Evolutionary conservation across 2,797 vertebrate species (phyloP), one percentile per base, ranked within the genome.

Genomic region (Galagoides demidoff): DNA sequence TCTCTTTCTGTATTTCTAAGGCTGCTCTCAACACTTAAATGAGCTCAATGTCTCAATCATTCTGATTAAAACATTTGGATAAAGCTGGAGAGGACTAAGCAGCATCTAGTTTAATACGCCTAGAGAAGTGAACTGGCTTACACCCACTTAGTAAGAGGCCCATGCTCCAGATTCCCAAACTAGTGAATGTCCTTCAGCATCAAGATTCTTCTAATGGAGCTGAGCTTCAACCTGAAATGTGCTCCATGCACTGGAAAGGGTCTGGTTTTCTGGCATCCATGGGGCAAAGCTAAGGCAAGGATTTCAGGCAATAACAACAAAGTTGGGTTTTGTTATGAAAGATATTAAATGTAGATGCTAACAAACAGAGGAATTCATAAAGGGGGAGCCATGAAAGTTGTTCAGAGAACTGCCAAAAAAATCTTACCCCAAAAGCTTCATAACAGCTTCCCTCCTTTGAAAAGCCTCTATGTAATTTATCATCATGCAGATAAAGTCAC

Each of bases 141-240:
- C 34, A 85, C 5, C 74, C 39, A n/a, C 66, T 27, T 8, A 13
- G 17, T 55, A 63, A 31, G 39, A 74, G 71, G 20, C 20, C 9
- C 4, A 0, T 1, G 11, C 23, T 23, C 49, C 86, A 43, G 52
- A 68, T 68, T 74, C 29, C n/a, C 20, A n/a, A 39, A 16, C 5
- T 13, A 63, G 17, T 0, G 1, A 3, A 8, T 1, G 0, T 4
- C 31, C 52, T 49, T n/a, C 22, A 2, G 39, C 39, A 52, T 49
- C 61, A 27, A 39, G 17, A 8, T 23, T 70, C 91, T 39, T 57
- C 29, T 31, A 11, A 25, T 1, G 4, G 4, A 57, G 23, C 31
- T 49, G 39, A 29, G 79, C 73, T 76, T 22, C 52, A 79, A 20
- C 39, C 61, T 2, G 5, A 39, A 29, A 12, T 10, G 19, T 4